These are phyloP conservation scores for Drosophila macrothrix DNA, from an alignment of 2,888 invertebrate species.

Conservation along the genomic window DNA sequence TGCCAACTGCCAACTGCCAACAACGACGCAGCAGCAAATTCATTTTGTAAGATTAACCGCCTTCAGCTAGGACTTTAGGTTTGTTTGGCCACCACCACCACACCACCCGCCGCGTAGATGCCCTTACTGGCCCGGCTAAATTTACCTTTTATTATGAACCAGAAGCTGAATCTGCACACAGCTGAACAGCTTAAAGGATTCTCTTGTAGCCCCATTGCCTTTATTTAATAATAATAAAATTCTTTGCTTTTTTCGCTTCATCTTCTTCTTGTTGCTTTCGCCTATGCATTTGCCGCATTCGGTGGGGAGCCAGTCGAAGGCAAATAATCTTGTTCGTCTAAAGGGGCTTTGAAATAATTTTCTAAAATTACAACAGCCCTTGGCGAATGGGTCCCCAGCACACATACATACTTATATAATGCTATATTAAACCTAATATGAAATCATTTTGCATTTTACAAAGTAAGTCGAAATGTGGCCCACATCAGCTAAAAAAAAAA, in stretches of 20 bases:
- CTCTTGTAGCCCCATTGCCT: constrained; percentile 33
- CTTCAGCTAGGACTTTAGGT: constrained; percentile 21
- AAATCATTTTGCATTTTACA: constrained; percentile 60
- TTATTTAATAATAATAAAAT: constrained; percentile 54
- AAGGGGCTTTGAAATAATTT: constrained; percentile 43
- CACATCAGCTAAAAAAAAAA: background rate
- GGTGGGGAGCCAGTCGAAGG: background rate
- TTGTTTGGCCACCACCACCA: background rate
- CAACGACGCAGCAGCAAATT: constrained; percentile 18
- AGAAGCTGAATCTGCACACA: constrained; percentile 14
- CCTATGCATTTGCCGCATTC: background rate
- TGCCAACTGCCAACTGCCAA: constrained; percentile 5
- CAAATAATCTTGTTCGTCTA: constrained; percentile 43
- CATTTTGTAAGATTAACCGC: constrained; percentile 40
- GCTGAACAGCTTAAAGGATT: constrained; percentile 54
- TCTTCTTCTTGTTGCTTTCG: background rate
- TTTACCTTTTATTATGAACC: constrained; percentile 37
- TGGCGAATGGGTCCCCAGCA: constrained; percentile 9
- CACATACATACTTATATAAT: constrained; percentile 10
- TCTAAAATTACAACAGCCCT: constrained; percentile 57
- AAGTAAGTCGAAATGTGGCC: background rate
- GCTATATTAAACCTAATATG: constrained; percentile 60
- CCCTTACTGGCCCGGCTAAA: constrained; percentile 25
- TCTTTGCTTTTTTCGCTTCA: constrained; percentile 27
- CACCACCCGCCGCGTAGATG: background rate